Percentiles rank a stretch among this genome's conserved stretches.
These are phyloP conservation scores for Acrocephalus scirpaceus DNA, from an alignment of 2,797 vertebrate species.

Conservation along the genomic window DNA sequence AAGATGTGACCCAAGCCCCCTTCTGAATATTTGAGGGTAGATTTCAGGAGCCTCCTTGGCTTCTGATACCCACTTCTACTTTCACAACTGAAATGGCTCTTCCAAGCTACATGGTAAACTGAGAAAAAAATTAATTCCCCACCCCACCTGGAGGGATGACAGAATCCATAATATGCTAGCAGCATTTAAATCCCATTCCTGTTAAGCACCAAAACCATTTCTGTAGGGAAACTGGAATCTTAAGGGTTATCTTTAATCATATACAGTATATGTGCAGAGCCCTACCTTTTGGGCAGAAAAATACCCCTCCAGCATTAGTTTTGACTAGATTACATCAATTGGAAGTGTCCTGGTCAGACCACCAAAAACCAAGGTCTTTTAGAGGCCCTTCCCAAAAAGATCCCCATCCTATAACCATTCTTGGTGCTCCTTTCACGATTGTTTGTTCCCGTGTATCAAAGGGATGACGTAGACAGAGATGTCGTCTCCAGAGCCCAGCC, in stretches of 20 bases:
- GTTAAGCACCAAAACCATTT: slow-evolving; percentile 72
- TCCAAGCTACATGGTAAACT: slow-evolving; percentile 64
- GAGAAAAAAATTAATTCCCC: slow-evolving; percentile 52
- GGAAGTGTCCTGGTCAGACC: slow-evolving; percentile 32
- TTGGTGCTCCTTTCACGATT: slow-evolving; percentile 71
- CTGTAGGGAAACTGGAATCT: slow-evolving; percentile 62
- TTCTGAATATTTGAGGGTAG: slow-evolving; percentile 7
- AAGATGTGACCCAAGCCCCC: slow-evolving; percentile 15
- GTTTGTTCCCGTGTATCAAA: slow-evolving; percentile 87
- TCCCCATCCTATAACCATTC: neutral
- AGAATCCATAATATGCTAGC: slow-evolving; percentile 64
- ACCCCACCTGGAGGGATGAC: slow-evolving; percentile 36
- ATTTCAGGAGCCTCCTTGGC: slow-evolving; percentile 42
- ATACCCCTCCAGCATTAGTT: slow-evolving; percentile 50
- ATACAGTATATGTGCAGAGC: slow-evolving; percentile 63
- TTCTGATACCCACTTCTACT: slow-evolving; percentile 31
- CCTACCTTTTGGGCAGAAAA: slow-evolving; percentile 46
- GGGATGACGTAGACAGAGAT: slow-evolving; percentile 98
- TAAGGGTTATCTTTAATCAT: slow-evolving; percentile 62
- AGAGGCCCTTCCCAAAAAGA: slow-evolving; percentile 21
- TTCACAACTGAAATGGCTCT: slow-evolving; percentile 55
- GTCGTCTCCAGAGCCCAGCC: slow-evolving; percentile 95
- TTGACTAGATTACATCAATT: slow-evolving; percentile 26
- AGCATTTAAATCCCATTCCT: slow-evolving; percentile 70
- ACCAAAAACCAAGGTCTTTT: neutral